Base-by-base conservation (phyloP, 2,888 invertebrate species). In the Eupithecia tripunctaria region DNA sequence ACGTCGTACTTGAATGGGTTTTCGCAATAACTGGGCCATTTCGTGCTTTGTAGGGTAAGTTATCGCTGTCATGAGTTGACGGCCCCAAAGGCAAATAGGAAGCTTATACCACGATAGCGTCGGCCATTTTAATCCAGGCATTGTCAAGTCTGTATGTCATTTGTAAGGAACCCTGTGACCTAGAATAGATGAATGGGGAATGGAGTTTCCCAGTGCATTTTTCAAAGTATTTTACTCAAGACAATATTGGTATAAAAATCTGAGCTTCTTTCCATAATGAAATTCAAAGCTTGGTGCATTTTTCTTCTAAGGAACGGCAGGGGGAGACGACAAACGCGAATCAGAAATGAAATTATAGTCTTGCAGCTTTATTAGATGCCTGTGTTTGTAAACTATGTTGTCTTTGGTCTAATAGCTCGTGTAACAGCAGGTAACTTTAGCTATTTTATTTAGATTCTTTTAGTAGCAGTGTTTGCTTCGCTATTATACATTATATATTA, bases 141-240 rank as follows among this genome's bases (percentile, higher is more conserved):
- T 72, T 72, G 75, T 77, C 67, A 71, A 74, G 75, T 74, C 69
- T 69, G 60, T 70, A 29, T 75, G 74, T 70, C 73, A 77, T 75
- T 72, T 74, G 69, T 71, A 67, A 74, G 29, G 38, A 70, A 41
- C 74, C 47, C 68, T 60, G 70, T 67, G 71, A 68, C 73, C 72
- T 71, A 77, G 67, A 75, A 72, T 67, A 47, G 71, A 65, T 70
- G 65, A 71, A 72, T 56, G 36, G 60, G 68, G 69, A 72, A 75
- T 70, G 68, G 67, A 72, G 72, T 72, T 68, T 75, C 60, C 65
- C 32, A 60, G 67, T 32, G 69, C 70, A 75, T 75, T 75, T 73
- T 72, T 70, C 67, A 67, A 70, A 18, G 60, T 72, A 69, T 71
- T 74, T 74, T 71, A 59, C 51, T 32, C 51, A 70, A 75, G 70